Conservation (phyloP, 2,797 vertebrate genomes). For the Gorsachius magnificus region DNA sequence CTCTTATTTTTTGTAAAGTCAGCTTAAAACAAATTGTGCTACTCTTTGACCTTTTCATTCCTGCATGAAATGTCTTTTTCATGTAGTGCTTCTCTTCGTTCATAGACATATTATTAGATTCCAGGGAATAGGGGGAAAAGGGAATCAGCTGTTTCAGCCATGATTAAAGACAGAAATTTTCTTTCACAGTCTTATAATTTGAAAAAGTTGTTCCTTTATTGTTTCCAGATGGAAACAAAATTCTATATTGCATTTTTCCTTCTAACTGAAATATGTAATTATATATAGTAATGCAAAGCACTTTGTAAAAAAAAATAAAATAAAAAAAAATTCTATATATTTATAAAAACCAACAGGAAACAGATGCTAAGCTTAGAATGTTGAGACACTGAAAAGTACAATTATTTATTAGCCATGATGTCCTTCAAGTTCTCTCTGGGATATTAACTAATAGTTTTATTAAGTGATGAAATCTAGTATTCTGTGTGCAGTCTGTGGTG, state of each 20-base stretch:
- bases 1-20: conserved; percentile 12
- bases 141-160: conserved; percentile 27
- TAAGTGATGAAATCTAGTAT: conserved; percentile 43
- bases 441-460: conserved; percentile 43
- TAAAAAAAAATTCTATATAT: background rate
- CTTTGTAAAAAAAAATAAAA: conserved; percentile 9
- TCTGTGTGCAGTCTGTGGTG: background rate
- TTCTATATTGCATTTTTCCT: conserved; percentile 15
- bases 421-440: conserved; percentile 9
- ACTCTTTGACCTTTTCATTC: background rate
- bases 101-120: background rate
- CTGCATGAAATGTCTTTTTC: background rate
- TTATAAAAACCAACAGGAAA: background rate
- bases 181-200: conserved; percentile 15
- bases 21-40: background rate
- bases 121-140: background rate
- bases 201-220: conserved; percentile 45
- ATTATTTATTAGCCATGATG: background rate
- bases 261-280: conserved; percentile 29
- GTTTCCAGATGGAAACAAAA: conserved; percentile 53
- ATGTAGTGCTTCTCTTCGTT: background rate
- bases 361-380: conserved; percentile 42
- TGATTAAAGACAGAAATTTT: conserved; percentile 54
- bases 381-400: background rate
- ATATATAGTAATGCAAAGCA: conserved; percentile 27